Evolutionary conservation across 2,113 vertebrate species (phyloP), one percentile per base, ranked within the genome.

Genomic region (Neogale vison): DNA sequence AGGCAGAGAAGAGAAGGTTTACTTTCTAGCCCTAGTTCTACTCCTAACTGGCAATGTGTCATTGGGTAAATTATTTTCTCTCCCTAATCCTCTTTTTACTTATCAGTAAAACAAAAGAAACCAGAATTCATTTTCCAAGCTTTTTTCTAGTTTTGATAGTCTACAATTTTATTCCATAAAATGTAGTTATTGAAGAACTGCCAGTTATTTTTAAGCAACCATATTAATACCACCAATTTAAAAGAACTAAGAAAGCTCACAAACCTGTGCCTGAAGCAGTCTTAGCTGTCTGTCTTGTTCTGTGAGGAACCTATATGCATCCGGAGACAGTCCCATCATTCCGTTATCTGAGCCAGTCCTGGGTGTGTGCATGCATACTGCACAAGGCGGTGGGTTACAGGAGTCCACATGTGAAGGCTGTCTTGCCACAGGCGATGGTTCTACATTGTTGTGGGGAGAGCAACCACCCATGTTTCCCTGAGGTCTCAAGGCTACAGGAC

Each of bases 201-300:
- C 42, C 34, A 94, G 76, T 69, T 88, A 79, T 88, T 93, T 95
- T 90, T 90, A 83, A 87, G 23, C 81, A 96, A 80, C 20, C 23
- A 29, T 23, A 72, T 79, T 83, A 86, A 92, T 14, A 96, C 4
- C 50, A 95, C 80, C 14, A 95, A 90, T 94, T 92, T 87, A 87
- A 84, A 23, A 93, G 77, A 85, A 95, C 29, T 81, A 87, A 94
- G 50, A 89, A 96, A 96, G 42, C 10, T 29, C 76, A 96, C 99
- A 96, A 97, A 99, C 99, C 99, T 99, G 99, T 92, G 99, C 98
- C 93, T 99, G 99, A 76, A 99, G 99, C 92, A 99, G 98, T 98
- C 99, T 99, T 26, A 99, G 99, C 98, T 99, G 99, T 52, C 97
- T 99, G 84, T 99, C 99, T 97, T 99, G 99, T 11, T 99, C 99